Evolutionary conservation across 2,888 invertebrate species (phyloP).

Genomic region (Anaspis maculata): DNA sequence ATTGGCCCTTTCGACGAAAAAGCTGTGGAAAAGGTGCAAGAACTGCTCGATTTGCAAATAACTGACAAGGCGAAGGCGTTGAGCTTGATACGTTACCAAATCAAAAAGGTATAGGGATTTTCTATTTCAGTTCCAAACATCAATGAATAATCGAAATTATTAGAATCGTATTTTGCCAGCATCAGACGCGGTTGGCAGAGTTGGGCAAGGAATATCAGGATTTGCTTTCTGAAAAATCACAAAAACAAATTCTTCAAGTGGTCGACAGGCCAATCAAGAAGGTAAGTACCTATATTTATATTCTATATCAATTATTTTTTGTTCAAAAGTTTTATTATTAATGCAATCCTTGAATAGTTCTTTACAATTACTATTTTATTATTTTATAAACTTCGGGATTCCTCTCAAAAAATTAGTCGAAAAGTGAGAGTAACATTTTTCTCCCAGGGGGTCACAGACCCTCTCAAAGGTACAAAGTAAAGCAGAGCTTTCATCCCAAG

Average conservation of each 20-base stretch:
- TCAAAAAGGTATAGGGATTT: slow-evolving; percentile 44
- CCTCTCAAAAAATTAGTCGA: too few species aligned
- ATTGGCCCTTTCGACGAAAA: slow-evolving; percentile 45
- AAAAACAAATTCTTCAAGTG: slow-evolving; percentile 38
- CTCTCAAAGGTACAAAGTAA: too few species aligned
- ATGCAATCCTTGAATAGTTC: too few species aligned
- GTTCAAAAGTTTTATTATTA: too few species aligned
- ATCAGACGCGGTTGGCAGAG: slow-evolving; percentile 49
- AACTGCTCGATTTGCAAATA: slow-evolving; percentile 58
- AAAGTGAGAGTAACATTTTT: too few species aligned
- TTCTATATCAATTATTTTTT: too few species aligned
- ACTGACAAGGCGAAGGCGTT: slow-evolving; percentile 64
- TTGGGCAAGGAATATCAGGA: slow-evolving; percentile 55
- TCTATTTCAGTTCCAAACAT: too few species aligned
- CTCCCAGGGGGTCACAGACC: too few species aligned
- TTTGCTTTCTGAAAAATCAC: slow-evolving; percentile 51
- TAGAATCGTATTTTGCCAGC: slow-evolving; percentile 25
- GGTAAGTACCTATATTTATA: slow-evolving; percentile 42
- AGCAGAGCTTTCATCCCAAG: too few species aligned
- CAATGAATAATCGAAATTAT: slow-evolving; percentile 4
- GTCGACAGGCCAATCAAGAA: slow-evolving; percentile 54
- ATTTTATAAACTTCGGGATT: too few species aligned
- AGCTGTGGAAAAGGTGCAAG: slow-evolving; percentile 44
- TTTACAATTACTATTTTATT: too few species aligned
- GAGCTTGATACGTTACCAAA: slow-evolving; percentile 64